Conservation (phyloP, 2,888 invertebrate genomes). For the Hoplodrina ambigua region DNA sequence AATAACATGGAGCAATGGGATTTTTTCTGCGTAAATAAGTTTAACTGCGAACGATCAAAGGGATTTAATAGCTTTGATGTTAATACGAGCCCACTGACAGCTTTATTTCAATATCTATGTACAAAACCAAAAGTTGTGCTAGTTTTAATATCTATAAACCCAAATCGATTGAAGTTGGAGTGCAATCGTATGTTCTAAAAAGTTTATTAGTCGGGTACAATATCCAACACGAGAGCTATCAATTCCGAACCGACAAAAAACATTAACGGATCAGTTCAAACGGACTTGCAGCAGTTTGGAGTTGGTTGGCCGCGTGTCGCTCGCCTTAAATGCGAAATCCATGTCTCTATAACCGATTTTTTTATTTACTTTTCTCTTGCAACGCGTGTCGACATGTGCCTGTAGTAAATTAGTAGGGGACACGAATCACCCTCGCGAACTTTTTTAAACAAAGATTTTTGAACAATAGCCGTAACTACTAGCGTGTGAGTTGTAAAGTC, state of each 20-base stretch:
- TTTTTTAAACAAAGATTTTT: slow-evolving; percentile 86
- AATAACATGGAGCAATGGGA: slow-evolving; percentile 60
- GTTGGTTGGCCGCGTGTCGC: slow-evolving; percentile 73
- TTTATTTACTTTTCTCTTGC: slow-evolving; percentile 82
- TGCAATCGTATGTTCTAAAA: slow-evolving; percentile 75
- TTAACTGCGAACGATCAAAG: slow-evolving; percentile 69
- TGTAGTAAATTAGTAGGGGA: slow-evolving; percentile 89
- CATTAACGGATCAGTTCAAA: slow-evolving; percentile 73
- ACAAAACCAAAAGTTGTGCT: slow-evolving; percentile 62
- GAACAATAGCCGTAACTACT: slow-evolving; percentile 89
- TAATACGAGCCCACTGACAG: slow-evolving; percentile 45
- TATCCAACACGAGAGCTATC: slow-evolving; percentile 71
- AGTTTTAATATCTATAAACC: slow-evolving; percentile 79
- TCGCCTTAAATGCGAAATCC: slow-evolving; percentile 84
- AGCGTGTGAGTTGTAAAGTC: slow-evolving; percentile 86
- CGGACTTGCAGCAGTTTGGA: slow-evolving; percentile 69
- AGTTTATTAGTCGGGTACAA: slow-evolving; percentile 72
- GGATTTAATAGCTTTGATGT: slow-evolving; percentile 52
- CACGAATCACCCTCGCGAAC: slow-evolving; percentile 84
- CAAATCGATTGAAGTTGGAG: slow-evolving; percentile 70
- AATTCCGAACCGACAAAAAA: slow-evolving; percentile 80
- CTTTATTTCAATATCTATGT: slow-evolving; percentile 52
- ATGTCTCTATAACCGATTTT: slow-evolving; percentile 82
- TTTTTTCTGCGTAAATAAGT: slow-evolving; percentile 57
- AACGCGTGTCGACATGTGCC: slow-evolving; percentile 90